Conservation (phyloP, 2,113 vertebrate genomes). For the Eubucco bourcierii region DNA sequence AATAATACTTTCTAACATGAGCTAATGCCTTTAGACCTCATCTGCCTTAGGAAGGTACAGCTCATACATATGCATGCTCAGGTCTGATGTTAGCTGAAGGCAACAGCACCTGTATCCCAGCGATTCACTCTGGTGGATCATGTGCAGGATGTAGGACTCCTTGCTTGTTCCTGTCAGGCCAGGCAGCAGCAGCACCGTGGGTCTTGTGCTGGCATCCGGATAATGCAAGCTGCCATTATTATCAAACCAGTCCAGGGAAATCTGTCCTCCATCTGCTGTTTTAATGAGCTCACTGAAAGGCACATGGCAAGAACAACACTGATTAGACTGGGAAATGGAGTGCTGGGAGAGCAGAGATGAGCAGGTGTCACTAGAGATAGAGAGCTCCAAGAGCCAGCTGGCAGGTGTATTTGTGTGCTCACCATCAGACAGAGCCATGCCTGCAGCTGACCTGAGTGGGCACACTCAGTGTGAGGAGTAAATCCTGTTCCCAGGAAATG, state of each 20-base stretch:
- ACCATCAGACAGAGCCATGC: not conserved
- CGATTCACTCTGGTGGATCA: constrained; percentile 92
- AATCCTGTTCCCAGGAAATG: not conserved
- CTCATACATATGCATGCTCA: not conserved
- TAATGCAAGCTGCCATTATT: constrained; percentile 84
- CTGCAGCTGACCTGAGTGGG: not conserved
- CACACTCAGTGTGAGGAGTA: not conserved
- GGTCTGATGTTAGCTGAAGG: not conserved
- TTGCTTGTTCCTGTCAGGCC: constrained; percentile 96
- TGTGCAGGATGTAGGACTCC: constrained; percentile 98
- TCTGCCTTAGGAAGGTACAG: not conserved
- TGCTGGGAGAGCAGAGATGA: not conserved
- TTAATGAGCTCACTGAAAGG: constrained; percentile 93
- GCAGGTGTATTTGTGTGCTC: not conserved
- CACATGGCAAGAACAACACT: constrained; percentile 57
- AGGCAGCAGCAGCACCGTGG: constrained; percentile 91
- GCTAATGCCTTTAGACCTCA: not conserved
- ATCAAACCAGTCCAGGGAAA: constrained; percentile 98
- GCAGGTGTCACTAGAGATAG: not conserved
- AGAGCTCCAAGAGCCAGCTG: not conserved
- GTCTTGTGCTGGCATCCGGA: constrained; percentile 83
- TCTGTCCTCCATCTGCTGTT: constrained; percentile 97
- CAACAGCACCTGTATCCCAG: constrained; percentile 91
- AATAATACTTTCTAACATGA: constrained; percentile 3
- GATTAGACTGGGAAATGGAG: constrained; percentile 29